Evolutionary conservation across 2,113 vertebrate species (phyloP).

Genomic region (Grallaria varia): DNA sequence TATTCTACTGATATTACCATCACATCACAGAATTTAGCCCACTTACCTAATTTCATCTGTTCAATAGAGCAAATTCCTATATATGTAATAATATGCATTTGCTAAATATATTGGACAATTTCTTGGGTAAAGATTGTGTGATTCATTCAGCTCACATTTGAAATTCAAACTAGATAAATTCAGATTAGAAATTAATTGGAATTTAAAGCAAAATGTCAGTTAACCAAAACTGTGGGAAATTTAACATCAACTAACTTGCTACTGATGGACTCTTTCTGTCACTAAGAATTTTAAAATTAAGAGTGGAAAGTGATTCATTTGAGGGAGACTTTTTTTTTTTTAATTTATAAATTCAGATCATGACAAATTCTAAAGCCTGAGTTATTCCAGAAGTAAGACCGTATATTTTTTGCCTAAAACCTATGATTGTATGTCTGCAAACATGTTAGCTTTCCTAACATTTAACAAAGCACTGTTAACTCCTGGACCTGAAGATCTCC

Average conservation of each 20-base stretch:
- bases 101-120: neutral
- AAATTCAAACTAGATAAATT: neutral
- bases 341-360: neutral
- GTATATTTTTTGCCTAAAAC: neutral
- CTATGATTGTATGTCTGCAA: neutral
- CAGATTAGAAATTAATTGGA: neutral
- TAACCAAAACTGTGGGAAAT: neutral
- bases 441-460: neutral
- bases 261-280: neutral
- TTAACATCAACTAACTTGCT: neutral
- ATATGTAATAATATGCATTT: neutral
- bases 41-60: neutral
- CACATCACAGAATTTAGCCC: neutral
- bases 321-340: neutral
- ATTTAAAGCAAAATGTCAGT: neutral
- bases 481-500: neutral
- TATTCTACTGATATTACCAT: neutral
- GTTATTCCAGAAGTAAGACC: neutral
- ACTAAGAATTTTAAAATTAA: neutral
- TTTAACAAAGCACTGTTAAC: neutral
- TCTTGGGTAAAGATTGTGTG: fast-evolving
- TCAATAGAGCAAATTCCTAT: neutral
- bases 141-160: neutral
- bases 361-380: neutral
- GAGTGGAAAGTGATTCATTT: neutral